Conservation (phyloP, 2,113 vertebrate species). For the Sula dactylatra region DNA sequence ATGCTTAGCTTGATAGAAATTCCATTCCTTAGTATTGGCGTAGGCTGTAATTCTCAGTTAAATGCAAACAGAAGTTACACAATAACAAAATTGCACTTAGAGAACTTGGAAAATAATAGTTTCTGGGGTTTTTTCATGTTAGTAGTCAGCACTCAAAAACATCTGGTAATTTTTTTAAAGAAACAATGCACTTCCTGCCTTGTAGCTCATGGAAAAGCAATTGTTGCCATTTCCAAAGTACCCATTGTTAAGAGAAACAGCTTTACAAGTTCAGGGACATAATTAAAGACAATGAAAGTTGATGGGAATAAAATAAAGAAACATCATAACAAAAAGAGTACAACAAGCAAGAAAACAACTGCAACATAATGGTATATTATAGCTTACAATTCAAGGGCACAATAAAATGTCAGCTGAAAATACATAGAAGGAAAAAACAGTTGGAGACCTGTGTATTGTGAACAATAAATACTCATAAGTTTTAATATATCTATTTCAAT, state of each 20-base stretch:
- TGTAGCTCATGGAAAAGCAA: slow-evolving; percentile 45
- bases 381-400: background rate
- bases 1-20: background rate
- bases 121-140: background rate
- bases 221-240: slow-evolving; percentile 39
- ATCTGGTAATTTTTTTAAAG: slow-evolving; percentile 53
- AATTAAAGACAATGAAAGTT: slow-evolving; percentile 65
- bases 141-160: slow-evolving; percentile 21
- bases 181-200: slow-evolving; percentile 59
- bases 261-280: slow-evolving; percentile 62
- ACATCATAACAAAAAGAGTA: slow-evolving; percentile 24
- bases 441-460: background rate
- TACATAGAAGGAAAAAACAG: background rate
- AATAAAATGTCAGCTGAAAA: background rate
- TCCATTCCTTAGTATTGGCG: background rate
- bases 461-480: slow-evolving; percentile 24
- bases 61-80: slow-evolving; percentile 48
- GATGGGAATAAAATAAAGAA: slow-evolving; percentile 64
- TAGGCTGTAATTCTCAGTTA: slow-evolving; percentile 1
- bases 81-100: background rate
- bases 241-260: slow-evolving; percentile 50
- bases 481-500: background rate
- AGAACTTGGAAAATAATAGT: slow-evolving; percentile 24
- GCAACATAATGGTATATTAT: slow-evolving; percentile 3
- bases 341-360: slow-evolving; percentile 8